Evolutionary conservation across 2,113 vertebrate species (phyloP), one percentile per base, ranked within the genome.

Genomic region (Eublepharis macularius): DNA sequence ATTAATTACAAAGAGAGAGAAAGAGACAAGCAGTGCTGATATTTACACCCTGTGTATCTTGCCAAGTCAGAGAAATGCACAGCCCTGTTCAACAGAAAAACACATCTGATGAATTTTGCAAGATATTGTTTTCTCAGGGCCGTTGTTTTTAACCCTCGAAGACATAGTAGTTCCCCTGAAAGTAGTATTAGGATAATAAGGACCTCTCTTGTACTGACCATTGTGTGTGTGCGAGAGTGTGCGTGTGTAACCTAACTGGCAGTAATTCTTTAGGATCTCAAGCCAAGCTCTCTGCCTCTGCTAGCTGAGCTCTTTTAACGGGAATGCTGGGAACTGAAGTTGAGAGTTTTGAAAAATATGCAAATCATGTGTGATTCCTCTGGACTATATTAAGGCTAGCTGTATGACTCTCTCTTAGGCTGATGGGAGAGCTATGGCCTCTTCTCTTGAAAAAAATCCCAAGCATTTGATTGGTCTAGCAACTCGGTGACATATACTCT

Each of bases 11-110:
- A 87, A 87, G 43, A 81, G 89, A 89, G 84, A 92, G 90, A 88
- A 82, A 87, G 87, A 85, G 90, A 88, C n/a, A n/a, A 91, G 57
- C 73, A 76, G 74, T 92, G 82, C 82, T 93, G 39, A 73, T 96
- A 96, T 96, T 94, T 96, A 96, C 95, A 96, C 87, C 85, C 87
- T 87, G 85, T 93, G 78, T 90, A 87, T 51, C 88, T 94, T 90
- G 63, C 88, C 91, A 93, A 92, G 90, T 88, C 94, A 88, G 90
- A 94, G 89, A 92, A 90, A 92, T 87, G 65, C 87, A 83, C 90
- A 94, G 90, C 87, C 82, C 89, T 88, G 76, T 76, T 93, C 89
- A 89, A 90, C 89, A 91, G 92, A 93, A 92, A 90, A 70, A 60
- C 87, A 88, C 60, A 85, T 11, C 19, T 29, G 57, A 13, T 80